phyloP scores from a whole-genome alignment of 2,113 vertebrate species.

The Chamaea fasciata region DNA sequence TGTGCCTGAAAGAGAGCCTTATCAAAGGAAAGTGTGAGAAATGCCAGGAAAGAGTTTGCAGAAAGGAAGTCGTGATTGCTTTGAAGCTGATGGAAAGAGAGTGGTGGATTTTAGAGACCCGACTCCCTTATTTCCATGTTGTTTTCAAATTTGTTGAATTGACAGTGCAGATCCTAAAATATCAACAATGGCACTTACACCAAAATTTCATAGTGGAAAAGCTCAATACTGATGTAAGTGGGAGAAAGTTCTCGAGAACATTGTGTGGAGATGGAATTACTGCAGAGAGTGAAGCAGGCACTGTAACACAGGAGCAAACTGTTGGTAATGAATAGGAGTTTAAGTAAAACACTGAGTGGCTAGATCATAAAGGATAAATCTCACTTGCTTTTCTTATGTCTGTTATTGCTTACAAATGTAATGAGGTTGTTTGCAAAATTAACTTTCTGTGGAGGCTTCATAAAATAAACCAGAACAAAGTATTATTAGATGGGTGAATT shows the following conservation, averaged over 20 bases:
- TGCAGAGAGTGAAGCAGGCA: neutral
- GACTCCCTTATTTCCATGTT: neutral
- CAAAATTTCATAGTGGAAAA: neutral
- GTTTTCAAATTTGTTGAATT: neutral
- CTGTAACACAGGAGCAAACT: neutral
- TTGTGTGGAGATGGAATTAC: neutral
- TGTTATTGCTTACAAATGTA: conserved; percentile 47
- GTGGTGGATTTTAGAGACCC: neutral
- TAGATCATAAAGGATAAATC: neutral
- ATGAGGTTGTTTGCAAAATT: conserved; percentile 56
- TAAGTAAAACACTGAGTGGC: neutral
- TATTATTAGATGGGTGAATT: conserved; percentile 47
- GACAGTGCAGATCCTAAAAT: neutral
- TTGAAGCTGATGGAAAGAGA: neutral
- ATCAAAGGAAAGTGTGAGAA: neutral
- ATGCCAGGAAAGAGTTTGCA: neutral
- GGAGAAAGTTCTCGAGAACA: neutral
- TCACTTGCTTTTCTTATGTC: conserved; percentile 27
- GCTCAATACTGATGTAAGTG: neutral
- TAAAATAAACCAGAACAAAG: conserved; percentile 64
- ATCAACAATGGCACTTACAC: neutral
- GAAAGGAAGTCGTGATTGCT: neutral
- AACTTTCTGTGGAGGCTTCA: conserved; percentile 52
- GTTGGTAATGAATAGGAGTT: neutral
- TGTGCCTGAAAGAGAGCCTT: neutral